Evolutionary conservation across 1,140 invertebrate genomes (phyloP), one percentile per base, ranked within the genome.

Genomic region (Drosophila guanche): DNA sequence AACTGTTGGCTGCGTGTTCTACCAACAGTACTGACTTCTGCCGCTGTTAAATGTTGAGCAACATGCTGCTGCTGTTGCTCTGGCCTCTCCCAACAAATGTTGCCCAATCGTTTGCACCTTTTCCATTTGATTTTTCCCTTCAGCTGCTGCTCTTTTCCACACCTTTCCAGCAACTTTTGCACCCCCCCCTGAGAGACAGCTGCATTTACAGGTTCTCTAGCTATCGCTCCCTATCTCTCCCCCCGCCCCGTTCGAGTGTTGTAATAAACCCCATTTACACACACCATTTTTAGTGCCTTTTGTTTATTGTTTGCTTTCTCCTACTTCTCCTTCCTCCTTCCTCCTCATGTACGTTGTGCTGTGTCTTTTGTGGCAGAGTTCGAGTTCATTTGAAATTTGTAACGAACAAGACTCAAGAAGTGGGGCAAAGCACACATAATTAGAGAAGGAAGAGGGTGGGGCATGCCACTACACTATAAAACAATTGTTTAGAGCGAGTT

Each of bases 371-470:
- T 55, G 33, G 25, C 58, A 42, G 54, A 50, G 63, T 50, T 58
- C 40, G 73, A 76, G 77, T 85, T 86, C 72, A 76, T 85, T 86
- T 67, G 60, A 77, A 85, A 81, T 81, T 85, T 74, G 83, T 81
- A 86, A 67, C 67, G 51, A 40, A 62, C 41, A 45, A 37, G 29
- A 43, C 12, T 8, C 14, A 41, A 66, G 29, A 75, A 74, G 41
- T 67, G 61, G 71, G 71, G 33, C 72, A 67, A 27, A 59, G 4
- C 33, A 37, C 55, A 55, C 57, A 56, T 29, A 75, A 57, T 74
- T 75, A 33, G 61, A 53, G 55, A 53, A 62, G 48, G 27, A 12
- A 54, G 33, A 43, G 57, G 52, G 79, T 83, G 60, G 58, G 75
- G 74, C 79, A 83, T 59, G 78, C 78, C 55, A 73, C 29, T 33